Percentiles rank a stretch among this genome's conserved stretches.
phyloP scores from a whole-genome alignment of 1,140 invertebrate species.

The Drosophila bocqueti region DNA sequence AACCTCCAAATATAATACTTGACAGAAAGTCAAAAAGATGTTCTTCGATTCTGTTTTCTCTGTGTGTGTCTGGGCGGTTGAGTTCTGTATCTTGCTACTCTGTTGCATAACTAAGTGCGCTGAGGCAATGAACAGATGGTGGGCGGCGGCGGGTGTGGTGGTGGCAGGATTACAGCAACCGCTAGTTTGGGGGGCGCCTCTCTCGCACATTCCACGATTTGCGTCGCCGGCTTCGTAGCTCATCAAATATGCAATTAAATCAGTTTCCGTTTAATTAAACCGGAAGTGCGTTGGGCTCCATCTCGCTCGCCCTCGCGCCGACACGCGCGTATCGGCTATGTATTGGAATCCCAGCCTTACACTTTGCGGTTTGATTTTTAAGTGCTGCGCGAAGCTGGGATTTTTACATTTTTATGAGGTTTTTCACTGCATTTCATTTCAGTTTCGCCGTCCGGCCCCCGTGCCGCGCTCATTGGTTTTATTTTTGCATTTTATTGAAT shows the following conservation, averaged over 20 bases:
- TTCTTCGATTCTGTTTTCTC: background rate
- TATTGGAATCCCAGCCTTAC: conserved; percentile 43
- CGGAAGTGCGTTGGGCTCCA: conserved; percentile 79
- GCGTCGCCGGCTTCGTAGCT: conserved; percentile 68
- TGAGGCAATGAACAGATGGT: conserved; percentile 28
- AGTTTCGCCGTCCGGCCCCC: background rate
- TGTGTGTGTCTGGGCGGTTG: conserved; percentile 17
- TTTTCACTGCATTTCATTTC: conserved; percentile 51
- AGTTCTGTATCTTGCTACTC: conserved; percentile 53
- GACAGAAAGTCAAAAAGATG: no score
- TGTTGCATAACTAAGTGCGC: conserved; percentile 78
- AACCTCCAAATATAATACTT: background rate
- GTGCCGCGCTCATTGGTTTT: conserved; percentile 33
- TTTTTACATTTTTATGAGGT: conserved; percentile 77
- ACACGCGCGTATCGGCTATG: conserved; percentile 58
- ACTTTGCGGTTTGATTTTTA: conserved; percentile 72
- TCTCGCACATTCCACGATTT: conserved; percentile 63
- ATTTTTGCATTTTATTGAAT: conserved; percentile 79
- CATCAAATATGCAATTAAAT: conserved; percentile 85
- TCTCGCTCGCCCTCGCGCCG: conserved; percentile 31
- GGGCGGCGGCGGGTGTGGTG: conserved; percentile 4
- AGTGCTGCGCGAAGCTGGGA: conserved; percentile 64
- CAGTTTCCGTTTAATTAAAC: conserved; percentile 85
- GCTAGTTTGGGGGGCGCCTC: conserved; percentile 32
- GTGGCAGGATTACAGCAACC: conserved; percentile 42